Conservation (phyloP, 2,888 invertebrate species). For the Cephus pulcher region DNA sequence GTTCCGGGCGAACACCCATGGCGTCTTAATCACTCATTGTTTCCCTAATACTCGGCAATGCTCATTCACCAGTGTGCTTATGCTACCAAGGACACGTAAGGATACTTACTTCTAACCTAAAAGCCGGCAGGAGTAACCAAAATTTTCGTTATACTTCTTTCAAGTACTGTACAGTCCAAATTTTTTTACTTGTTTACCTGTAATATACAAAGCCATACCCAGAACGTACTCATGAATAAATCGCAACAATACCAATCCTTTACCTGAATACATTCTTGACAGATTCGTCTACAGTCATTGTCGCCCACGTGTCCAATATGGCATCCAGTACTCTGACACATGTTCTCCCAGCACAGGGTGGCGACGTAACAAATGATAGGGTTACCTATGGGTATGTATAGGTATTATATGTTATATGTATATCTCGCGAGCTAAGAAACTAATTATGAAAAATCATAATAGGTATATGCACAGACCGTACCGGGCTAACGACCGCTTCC, state of each 20-base stretch:
- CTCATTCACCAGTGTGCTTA: background rate
- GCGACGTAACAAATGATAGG: background rate
- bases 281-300: background rate
- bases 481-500: conserved; percentile 61
- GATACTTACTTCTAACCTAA: too few species aligned
- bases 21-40: conserved; percentile 23
- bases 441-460: conserved; percentile 60
- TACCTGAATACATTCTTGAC: background rate
- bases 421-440: conserved; percentile 7
- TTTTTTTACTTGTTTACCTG: background rate
- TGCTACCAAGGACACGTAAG: too few species aligned
- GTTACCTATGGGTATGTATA: background rate
- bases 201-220: background rate
- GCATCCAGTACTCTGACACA: background rate
- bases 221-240: background rate
- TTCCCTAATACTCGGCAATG: conserved; percentile 17
- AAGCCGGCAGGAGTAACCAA: too few species aligned
- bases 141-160: too few species aligned
- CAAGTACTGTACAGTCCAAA: too few species aligned
- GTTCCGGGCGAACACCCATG: conserved; percentile 10
- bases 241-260: background rate
- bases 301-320: background rate
- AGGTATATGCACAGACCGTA: conserved; percentile 51
- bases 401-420: background rate
- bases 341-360: background rate